phyloP scores from a whole-genome alignment of 2,888 invertebrate genomes.

The Trissolcus japonicus region DNA sequence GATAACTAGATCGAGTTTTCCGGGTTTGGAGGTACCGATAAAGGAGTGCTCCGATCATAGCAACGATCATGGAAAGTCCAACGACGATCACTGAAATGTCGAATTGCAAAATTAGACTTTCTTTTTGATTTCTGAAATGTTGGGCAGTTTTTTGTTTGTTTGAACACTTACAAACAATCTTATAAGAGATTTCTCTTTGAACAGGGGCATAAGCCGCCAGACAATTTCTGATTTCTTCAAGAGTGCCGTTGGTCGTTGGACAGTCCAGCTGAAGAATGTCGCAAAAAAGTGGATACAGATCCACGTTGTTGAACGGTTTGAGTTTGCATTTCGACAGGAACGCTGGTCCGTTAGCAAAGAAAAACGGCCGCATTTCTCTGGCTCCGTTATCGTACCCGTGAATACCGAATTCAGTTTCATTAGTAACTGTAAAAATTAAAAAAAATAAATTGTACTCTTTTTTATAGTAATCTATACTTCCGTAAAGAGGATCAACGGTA shows the following conservation, averaged over 20 bases:
- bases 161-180: constrained; percentile 38
- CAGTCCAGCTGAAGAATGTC: constrained; percentile 78
- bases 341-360: constrained; percentile 83
- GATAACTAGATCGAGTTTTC: constrained; percentile 19
- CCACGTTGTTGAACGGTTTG: constrained; percentile 81
- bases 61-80: constrained; percentile 17
- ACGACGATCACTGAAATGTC: constrained; percentile 33
- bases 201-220: constrained; percentile 60
- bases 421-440: constrained; percentile 72
- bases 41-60: constrained; percentile 20
- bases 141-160: background rate
- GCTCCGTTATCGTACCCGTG: constrained; percentile 83
- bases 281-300: constrained; percentile 82
- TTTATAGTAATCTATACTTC: constrained; percentile 74
- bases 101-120: constrained; percentile 7
- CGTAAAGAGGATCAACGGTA: constrained; percentile 79
- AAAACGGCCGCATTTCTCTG: constrained; percentile 82
- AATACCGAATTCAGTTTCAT: constrained; percentile 78
- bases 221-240: constrained; percentile 75
- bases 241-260: constrained; percentile 78
- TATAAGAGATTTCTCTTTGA: constrained; percentile 25
- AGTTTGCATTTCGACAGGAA: constrained; percentile 78
- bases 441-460: constrained; percentile 73
- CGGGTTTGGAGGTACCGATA: constrained; percentile 8
- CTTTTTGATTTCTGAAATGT: background rate